Evolutionary conservation across 2,113 vertebrate species (phyloP).

Genomic region (Oxygymnocypris stewartii): DNA sequence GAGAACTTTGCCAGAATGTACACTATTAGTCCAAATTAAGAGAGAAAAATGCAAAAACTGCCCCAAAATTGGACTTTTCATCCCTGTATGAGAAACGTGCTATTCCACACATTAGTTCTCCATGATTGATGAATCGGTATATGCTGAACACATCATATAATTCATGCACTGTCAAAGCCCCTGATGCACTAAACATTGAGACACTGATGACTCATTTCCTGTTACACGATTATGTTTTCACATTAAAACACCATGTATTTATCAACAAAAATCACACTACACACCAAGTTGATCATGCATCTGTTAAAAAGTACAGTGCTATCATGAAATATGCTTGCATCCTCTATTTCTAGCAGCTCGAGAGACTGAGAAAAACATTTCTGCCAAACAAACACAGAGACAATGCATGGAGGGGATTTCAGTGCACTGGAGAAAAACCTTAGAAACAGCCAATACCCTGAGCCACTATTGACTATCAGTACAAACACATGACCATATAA

Average conservation of each 20-base stretch:
- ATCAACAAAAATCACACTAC: too few species aligned
- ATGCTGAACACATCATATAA: not conserved
- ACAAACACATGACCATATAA: not conserved
- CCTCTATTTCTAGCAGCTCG: not conserved
- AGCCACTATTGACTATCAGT: not conserved
- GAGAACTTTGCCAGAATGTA: too few species aligned
- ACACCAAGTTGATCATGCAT: not conserved
- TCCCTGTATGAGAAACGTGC: too few species aligned
- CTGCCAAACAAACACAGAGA: not conserved
- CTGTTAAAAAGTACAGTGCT: not conserved
- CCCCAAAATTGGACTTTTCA: too few species aligned
- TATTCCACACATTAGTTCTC: too few species aligned
- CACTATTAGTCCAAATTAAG: too few species aligned
- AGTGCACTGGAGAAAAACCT: not conserved
- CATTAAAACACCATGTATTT: not conserved
- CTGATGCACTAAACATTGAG: not conserved
- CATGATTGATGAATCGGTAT: not conserved
- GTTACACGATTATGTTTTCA: not conserved
- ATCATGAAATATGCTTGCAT: not conserved
- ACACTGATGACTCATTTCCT: not conserved
- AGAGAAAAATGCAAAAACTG: too few species aligned
- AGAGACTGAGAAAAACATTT: not conserved
- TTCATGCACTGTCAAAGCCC: not conserved
- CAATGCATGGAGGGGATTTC: not conserved
- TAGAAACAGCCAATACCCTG: not conserved